Evolutionary conservation across 1,140 invertebrate species (phyloP), one percentile per base, ranked within the genome.

Genomic region (Danaus plexippus): DNA sequence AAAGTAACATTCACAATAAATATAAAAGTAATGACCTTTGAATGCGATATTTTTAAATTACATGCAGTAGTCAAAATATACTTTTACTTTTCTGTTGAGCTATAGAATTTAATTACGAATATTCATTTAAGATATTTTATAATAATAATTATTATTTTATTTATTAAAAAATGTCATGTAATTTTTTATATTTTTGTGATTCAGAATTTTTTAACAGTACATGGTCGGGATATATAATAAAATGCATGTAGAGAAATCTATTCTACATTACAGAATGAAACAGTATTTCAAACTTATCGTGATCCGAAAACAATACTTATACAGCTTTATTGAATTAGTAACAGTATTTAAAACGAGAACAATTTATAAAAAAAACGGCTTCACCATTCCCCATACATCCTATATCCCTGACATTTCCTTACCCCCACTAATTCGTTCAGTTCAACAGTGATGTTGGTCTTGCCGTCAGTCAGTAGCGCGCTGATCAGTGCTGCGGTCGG

Each of bases 321-420:
- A 32, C 7, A 32, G 22, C 22, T 3, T 32, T 32, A 32, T 32
- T 32, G 22, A 32, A 32, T 32, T 32, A 32, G 22, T 32, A 32
- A 7, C 22, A 32, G 15, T 15, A 15, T 32, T 11, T 11, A n/a
- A 48, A n/a, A 47, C 13, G n/a, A 13, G 12, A 13, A 47, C 11
- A 15, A 15, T 15, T 1, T 22, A 47, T 10, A 9, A 10, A 22
- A 18, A 9, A 54, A 43, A 58, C 42, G 52, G 41, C 55, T 41
- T 49, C 55, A 57, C 47, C 42, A 44, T 32, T 40, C 48, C 18
- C 47, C 22, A 32, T 32, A 32, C 44, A 64, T 56, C 62, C 53
- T 60, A 55, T 63, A 72, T 70, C 76, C 78, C 70, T 81, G 78
- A 81, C 78, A 81, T 81, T 79, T 76, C 48, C 53, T 42, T 47